Percentiles rank a stretch among this genome's conserved stretches.
These are phyloP conservation scores for Ashinkailepas kermadecensis DNA, from an alignment of 2,888 invertebrate species.

Conservation along the genomic window DNA sequence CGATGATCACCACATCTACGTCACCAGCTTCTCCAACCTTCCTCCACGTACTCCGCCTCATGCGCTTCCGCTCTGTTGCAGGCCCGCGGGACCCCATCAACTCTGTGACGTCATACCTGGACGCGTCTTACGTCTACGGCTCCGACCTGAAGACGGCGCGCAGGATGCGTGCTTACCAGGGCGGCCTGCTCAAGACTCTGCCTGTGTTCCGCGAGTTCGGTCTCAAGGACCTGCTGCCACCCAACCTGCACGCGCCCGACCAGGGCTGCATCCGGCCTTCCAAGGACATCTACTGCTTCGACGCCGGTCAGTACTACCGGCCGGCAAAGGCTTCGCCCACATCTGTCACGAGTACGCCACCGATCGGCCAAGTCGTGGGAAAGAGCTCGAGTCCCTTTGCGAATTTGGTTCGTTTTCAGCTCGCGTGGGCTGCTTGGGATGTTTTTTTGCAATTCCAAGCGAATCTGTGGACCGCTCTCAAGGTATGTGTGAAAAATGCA, in stretches of 20 bases:
- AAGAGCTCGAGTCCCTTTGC: no score
- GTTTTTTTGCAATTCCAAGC: no score
- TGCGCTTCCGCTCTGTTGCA: conserved; percentile 24
- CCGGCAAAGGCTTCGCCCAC: no score
- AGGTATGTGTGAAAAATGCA: no score
- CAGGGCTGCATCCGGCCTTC: conserved; percentile 44
- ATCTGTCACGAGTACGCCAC: no score
- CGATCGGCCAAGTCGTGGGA: no score
- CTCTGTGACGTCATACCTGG: conserved; percentile 37
- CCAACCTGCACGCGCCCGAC: conserved; percentile 44
- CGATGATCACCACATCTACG: no score
- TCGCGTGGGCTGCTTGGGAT: no score
- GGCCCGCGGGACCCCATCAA: conserved; percentile 39
- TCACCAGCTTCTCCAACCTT: no score
- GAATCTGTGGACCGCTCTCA: no score
- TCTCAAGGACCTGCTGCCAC: conserved; percentile 45
- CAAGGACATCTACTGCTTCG: conserved; percentile 39
- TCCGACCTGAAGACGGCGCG: conserved; percentile 28
- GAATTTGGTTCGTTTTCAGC: no score
- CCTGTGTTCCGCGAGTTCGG: conserved; percentile 42
- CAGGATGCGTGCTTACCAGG: conserved; percentile 34
- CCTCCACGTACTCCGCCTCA: no score
- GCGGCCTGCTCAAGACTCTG: conserved; percentile 42
- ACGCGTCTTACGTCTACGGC: conserved; percentile 40
- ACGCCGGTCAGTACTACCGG: conserved; percentile 34